These are phyloP conservation scores for Aphodius sticticus DNA, from an alignment of 2,888 invertebrate genomes.

Conservation along the genomic window DNA sequence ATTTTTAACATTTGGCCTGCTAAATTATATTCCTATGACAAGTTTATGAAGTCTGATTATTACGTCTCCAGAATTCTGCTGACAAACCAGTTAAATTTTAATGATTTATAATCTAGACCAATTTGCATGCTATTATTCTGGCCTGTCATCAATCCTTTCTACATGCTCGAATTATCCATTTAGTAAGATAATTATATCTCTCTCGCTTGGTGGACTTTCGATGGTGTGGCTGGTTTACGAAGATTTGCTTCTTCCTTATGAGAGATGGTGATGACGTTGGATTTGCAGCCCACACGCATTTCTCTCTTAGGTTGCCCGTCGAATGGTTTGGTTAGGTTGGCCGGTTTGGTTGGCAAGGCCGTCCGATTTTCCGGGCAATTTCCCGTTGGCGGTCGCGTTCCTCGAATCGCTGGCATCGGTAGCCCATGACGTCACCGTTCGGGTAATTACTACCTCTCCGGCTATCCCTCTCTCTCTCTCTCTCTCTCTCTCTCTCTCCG, in stretches of 20 bases:
- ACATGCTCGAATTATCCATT: no score
- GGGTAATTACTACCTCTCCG: not conserved
- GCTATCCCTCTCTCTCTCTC: not conserved
- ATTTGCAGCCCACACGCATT: no score
- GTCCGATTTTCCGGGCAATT: conserved; percentile 4
- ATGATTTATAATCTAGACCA: no score
- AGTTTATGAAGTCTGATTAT: not conserved
- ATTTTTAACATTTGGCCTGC: no score
- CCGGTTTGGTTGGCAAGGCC: not conserved
- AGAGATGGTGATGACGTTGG: no score
- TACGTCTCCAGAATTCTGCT: not conserved
- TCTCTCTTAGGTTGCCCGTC: not conserved
- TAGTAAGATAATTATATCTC: no score
- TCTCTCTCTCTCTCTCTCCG: not conserved
- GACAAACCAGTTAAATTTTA: not conserved
- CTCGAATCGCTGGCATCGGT: conserved; percentile 4
- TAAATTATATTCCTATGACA: not conserved
- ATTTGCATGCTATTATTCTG: no score
- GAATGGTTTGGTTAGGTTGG: not conserved
- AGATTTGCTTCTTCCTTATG: no score
- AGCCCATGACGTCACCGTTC: not conserved
- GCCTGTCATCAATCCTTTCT: no score
- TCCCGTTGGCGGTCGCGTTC: not conserved
- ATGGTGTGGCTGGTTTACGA: no score
- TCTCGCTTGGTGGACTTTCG: no score